phyloP scores from a whole-genome alignment of 2,888 invertebrate species.

The Dione juno region DNA sequence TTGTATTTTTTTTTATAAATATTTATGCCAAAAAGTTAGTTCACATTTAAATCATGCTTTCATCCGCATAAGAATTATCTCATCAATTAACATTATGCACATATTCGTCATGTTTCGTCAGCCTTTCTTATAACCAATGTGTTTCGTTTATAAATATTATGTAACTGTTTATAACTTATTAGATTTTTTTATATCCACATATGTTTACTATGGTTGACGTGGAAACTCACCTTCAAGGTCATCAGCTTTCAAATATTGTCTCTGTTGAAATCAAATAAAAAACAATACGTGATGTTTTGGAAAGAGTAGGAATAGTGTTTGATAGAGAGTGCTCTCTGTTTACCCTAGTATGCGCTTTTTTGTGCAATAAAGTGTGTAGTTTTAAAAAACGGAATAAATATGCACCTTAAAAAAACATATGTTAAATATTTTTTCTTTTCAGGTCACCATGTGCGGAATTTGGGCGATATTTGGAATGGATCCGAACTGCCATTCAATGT shows the following conservation, averaged over 20 bases:
- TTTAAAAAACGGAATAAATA: too few species aligned
- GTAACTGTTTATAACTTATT: background rate
- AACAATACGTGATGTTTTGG: too few species aligned
- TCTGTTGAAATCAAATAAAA: too few species aligned
- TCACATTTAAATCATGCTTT: background rate
- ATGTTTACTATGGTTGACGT: background rate
- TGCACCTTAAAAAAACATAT: too few species aligned
- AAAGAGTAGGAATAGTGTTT: too few species aligned
- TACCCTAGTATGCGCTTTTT: too few species aligned
- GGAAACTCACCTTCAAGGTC: background rate
- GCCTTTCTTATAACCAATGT: slow-evolving; percentile 1
- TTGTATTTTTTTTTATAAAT: too few species aligned
- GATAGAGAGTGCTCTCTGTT: too few species aligned
- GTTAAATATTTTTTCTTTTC: background rate
- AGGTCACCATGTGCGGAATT: slow-evolving; percentile 87
- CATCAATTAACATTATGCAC: background rate
- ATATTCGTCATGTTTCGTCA: slow-evolving; percentile 7
- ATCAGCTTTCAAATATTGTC: background rate
- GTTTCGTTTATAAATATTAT: background rate
- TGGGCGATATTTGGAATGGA: slow-evolving; percentile 89
- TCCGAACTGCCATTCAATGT: slow-evolving; percentile 80
- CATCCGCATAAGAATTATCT: too few species aligned
- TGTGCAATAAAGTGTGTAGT: too few species aligned
- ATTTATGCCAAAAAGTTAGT: background rate
- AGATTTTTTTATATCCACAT: background rate